Evolutionary conservation across 2,888 invertebrate species (phyloP).

Genomic region (Frankliniella intonsa): DNA sequence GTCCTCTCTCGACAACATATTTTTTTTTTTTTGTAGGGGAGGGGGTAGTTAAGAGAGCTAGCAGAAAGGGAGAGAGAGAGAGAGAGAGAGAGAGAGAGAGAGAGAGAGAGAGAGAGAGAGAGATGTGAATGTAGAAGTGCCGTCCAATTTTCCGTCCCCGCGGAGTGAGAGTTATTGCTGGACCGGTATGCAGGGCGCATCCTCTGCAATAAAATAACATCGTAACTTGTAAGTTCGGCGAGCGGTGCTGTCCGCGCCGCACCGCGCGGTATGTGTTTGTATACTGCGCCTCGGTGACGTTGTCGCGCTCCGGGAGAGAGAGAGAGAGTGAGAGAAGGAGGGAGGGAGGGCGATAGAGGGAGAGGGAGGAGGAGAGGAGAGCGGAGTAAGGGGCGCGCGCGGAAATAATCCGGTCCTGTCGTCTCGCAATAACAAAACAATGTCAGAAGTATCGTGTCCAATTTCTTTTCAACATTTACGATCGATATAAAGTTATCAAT

Average conservation of each 20-base stretch:
- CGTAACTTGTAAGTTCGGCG: not conserved
- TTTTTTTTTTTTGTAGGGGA: too few species aligned
- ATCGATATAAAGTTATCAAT: constrained; percentile 19
- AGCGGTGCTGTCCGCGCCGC: not conserved
- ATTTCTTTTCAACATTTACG: constrained; percentile 13
- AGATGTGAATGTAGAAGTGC: not conserved
- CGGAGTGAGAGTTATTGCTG: not conserved
- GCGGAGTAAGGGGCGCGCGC: not conserved
- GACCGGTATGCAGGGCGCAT: not conserved
- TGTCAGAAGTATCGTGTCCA: constrained; percentile 17
- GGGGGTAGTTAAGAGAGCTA: too few species aligned
- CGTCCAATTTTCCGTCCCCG: not conserved
- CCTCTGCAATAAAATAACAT: not conserved
- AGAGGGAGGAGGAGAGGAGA: not conserved
- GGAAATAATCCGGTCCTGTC: not conserved
- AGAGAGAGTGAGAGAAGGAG: not conserved
- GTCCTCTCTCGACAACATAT: too few species aligned
- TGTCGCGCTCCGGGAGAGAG: not conserved
- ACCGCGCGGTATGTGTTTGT: not conserved
- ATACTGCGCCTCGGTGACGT: not conserved
- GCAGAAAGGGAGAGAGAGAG: too few species aligned
- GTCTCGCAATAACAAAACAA: constrained; percentile 1
- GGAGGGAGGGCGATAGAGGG: not conserved
- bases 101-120: not conserved
- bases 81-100: too few species aligned